Percentiles rank a stretch among this genome's conserved stretches.
Evolutionary conservation across 2,797 vertebrate genomes (phyloP).

Genomic region (Knipowitschia caucasica): DNA sequence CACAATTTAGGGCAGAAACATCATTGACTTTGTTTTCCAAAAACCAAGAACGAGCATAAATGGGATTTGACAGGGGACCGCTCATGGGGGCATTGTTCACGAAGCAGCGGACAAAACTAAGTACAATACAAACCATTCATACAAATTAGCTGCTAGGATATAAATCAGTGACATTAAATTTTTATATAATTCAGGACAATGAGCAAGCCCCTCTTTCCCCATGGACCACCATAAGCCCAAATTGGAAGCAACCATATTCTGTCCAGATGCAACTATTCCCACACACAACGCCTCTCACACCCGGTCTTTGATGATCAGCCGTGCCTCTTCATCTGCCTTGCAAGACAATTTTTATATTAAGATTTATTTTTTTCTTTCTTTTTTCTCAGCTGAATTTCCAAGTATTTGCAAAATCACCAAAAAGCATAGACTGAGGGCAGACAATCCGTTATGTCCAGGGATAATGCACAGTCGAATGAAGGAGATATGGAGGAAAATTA

Average conservation of each 20-base stretch:
- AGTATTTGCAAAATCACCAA: conserved; percentile 39
- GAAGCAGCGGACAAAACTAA: conserved; percentile 93
- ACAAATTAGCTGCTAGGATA: conserved; percentile 97
- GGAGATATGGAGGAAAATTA: conserved; percentile 21
- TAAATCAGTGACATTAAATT: conserved; percentile 91
- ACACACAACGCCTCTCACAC: conserved; percentile 42
- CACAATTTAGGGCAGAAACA: conserved; percentile 93
- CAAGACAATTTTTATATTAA: conserved; percentile 13
- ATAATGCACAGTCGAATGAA: conserved; percentile 21
- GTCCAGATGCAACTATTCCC: conserved; percentile 43
- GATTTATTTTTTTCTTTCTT: background rate
- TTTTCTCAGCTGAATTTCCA: conserved; percentile 27
- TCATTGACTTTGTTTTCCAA: conserved; percentile 84
- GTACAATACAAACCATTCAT: conserved; percentile 99
- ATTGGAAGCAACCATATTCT: conserved; percentile 18
- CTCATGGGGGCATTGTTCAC: conserved; percentile 90
- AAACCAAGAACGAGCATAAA: conserved; percentile 93
- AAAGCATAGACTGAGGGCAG: conserved; percentile 44
- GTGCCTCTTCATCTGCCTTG: conserved; percentile 35
- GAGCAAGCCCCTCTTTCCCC: conserved; percentile 77
- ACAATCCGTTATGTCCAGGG: conserved; percentile 30
- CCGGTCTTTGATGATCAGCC: conserved; percentile 62
- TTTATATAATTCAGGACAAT: conserved; percentile 87
- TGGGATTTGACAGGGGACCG: conserved; percentile 73
- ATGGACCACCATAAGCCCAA: conserved; percentile 22